A percentile compares a stretch with the other conserved stretches of the same genome.
These are phyloP conservation scores for Siniperca scherzeri DNA, from an alignment of 2,797 vertebrate species.

Conservation along the genomic window DNA sequence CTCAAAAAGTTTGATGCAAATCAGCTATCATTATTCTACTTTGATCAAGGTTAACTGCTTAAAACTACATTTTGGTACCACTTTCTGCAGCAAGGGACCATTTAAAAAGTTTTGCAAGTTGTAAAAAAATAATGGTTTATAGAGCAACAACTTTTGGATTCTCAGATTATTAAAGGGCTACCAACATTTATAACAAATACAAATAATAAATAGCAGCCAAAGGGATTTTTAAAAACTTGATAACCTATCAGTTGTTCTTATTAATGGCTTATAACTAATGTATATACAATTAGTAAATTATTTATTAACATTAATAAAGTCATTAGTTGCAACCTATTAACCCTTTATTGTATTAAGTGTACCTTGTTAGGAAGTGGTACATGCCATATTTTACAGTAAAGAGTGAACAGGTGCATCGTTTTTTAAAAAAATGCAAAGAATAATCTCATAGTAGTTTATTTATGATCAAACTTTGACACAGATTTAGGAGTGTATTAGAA, in stretches of 20 bases:
- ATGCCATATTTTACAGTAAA: not conserved
- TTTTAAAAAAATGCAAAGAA: not conserved
- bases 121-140: not conserved
- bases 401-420: constrained; percentile 42
- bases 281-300: not conserved
- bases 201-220: not conserved
- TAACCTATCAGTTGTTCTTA: not conserved
- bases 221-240: not conserved
- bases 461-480: not conserved
- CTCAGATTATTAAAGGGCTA: not conserved
- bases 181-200: not conserved
- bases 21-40: not conserved
- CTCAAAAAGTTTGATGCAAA: not conserved
- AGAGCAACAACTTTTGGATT: not conserved
- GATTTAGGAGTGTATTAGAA: not conserved
- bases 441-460: not conserved
- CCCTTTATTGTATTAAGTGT: not conserved
- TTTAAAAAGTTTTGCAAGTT: not conserved
- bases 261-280: not conserved
- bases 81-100: not conserved
- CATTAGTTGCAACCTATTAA: not conserved
- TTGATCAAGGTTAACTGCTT: not conserved
- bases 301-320: not conserved
- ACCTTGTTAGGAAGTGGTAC: not conserved
- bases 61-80: not conserved